Conservation (phyloP, 2,797 vertebrate genomes). For the Melanotaenia boesemani region DNA sequence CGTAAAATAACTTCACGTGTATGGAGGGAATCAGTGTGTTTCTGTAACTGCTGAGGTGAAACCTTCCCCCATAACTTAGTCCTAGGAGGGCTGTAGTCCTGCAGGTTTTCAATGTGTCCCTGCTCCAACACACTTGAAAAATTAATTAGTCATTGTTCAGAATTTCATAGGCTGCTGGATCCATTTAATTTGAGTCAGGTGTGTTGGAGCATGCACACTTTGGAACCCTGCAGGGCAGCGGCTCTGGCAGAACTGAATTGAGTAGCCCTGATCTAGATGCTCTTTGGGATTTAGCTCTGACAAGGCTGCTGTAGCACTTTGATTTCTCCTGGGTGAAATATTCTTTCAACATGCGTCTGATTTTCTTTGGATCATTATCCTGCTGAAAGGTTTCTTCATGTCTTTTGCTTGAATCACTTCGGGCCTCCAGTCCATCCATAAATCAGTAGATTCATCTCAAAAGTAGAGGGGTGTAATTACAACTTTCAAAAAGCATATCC, state of each 20-base stretch:
- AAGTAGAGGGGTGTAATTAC: not conserved
- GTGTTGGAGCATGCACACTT: too few species aligned
- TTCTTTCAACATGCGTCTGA: not conserved
- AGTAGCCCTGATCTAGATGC: not conserved
- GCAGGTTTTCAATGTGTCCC: too few species aligned
- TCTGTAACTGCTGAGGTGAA: not conserved
- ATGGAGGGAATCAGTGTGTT: not conserved
- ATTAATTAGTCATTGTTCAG: too few species aligned
- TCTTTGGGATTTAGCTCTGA: constrained; percentile 7
- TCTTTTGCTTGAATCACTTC: not conserved
- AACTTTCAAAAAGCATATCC: not conserved
- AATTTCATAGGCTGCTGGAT: too few species aligned
- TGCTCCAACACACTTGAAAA: too few species aligned
- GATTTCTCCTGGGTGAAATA: constrained; percentile 16
- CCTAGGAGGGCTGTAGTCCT: too few species aligned
- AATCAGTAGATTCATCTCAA: not conserved
- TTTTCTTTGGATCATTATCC: constrained; percentile 15
- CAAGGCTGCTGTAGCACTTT: not conserved
- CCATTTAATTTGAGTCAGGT: too few species aligned
- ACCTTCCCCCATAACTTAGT: not conserved
- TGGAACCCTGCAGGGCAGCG: too few species aligned
- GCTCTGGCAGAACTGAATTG: too few species aligned
- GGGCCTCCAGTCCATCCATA: not conserved
- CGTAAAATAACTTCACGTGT: not conserved
- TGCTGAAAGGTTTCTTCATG: constrained; percentile 19